Evolutionary conservation across 2,797 vertebrate genomes (phyloP), one percentile per base, ranked within the genome.

Genomic region (Acanthiza pusilla): DNA sequence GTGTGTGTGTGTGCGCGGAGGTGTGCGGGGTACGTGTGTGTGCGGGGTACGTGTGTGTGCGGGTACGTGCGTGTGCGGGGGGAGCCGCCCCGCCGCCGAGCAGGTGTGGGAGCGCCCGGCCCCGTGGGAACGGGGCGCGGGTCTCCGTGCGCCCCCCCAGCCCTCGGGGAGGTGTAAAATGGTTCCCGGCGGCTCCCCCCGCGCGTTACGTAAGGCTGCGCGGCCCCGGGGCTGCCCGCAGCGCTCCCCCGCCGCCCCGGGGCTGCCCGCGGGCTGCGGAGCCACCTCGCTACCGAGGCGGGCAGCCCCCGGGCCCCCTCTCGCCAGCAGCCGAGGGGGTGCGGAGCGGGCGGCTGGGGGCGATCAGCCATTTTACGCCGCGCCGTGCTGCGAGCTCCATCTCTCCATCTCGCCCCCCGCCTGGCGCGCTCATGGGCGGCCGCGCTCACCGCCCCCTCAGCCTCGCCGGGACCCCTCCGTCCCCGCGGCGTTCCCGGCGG

Each of bases 331-430:
- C 36, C 48, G 40, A 43, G 76, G 47, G 71, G 77, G 58, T 27
- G 86, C 23, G 80, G 85, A 9, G 61, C n/a, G 27, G 78, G 50
- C 63, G 60, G 51, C 20, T 14, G 54, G 27, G 82, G 88, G 54
- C 10, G 70, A 97, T 96, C 97, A 97, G 98, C 98, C 97, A 98
- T 98, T 96, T 98, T 97, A 91, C 83, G 53, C 72, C 61, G 91
- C 85, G 87, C 93, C 32, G 84, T 85, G 75, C 67, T 89, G 66
- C 88, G 25, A 27, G 57, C 15, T 65, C 61, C 61, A 43, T 62
- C 58, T 17, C 34, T 57, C 96, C 85, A 62, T 73, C 78, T 43
- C 77, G 43, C 80, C 83, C 42, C 22, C 40, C 26, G 40, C 45
- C 14, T 23, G 20, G 43, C 32, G 51, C 42, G 50, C 12, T 40